Percentiles rank a stretch among this genome's conserved stretches.
phyloP scores from a whole-genome alignment of 2,888 invertebrate genomes.

The Napeogenes sylphis region DNA sequence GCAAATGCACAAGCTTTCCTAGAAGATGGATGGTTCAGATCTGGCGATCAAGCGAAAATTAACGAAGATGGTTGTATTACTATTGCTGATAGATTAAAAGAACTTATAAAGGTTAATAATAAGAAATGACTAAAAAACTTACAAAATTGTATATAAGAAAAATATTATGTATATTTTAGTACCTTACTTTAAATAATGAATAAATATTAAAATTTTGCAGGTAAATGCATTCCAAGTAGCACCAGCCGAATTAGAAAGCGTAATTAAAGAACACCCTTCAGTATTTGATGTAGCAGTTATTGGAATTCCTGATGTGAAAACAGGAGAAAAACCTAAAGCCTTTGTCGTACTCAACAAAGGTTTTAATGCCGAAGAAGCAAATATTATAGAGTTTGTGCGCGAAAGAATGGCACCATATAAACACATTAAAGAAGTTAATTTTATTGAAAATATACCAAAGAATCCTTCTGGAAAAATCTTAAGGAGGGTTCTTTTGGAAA shows the following conservation, averaged over 20 bases:
- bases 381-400: conserved; percentile 80
- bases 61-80: conserved; percentile 82
- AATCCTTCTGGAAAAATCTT: conserved; percentile 88
- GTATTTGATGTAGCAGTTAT: conserved; percentile 90
- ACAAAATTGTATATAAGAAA: not conserved
- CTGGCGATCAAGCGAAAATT: conserved; percentile 83
- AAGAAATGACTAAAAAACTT: not conserved
- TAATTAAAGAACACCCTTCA: conserved; percentile 83
- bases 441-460: conserved; percentile 85
- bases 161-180: too few species aligned
- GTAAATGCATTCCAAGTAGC: conserved; percentile 87
- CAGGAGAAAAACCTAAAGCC: conserved; percentile 87
- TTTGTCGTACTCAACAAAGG: conserved; percentile 80
- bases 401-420: conserved; percentile 87
- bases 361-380: conserved; percentile 62
- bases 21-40: conserved; percentile 84
- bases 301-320: conserved; percentile 82
- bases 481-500: conserved; percentile 74
- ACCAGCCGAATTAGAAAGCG: conserved; percentile 90
- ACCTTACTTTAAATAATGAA: not conserved
- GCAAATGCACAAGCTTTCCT: conserved; percentile 83
- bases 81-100: conserved; percentile 86
- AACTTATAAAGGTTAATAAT: conserved; percentile 83
- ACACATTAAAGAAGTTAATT: conserved; percentile 80
- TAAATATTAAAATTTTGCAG: conserved; percentile 37